Evolutionary conservation across 92 coral and sea anemone species (phyloP).

Genomic region (Montipora capitata): DNA sequence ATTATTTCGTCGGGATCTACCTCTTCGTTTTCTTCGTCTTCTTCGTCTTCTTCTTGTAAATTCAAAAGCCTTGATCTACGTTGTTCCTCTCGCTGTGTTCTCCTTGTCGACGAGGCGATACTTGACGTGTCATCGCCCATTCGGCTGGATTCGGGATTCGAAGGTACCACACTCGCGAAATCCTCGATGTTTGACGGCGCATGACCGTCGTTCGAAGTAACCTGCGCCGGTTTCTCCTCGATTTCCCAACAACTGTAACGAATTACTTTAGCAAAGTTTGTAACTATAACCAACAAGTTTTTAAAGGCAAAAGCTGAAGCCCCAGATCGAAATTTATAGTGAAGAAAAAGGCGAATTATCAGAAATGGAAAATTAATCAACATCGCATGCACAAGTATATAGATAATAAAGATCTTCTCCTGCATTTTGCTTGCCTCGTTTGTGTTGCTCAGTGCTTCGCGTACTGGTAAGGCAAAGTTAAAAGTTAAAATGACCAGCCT

Average conservation of each 20-base stretch:
- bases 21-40: background rate
- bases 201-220: background rate
- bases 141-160: conserved; percentile 31
- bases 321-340: conserved; percentile 36
- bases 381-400: conserved; percentile 36
- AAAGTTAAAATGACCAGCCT: conserved; percentile 36
- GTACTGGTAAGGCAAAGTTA: conserved; percentile 30
- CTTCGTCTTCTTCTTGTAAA: conserved; percentile 18
- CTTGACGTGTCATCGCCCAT: conserved; percentile 37
- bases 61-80: conserved; percentile 15
- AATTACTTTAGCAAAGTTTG: conserved; percentile 16
- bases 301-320: conserved; percentile 58
- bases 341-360: conserved; percentile 43
- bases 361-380: conserved; percentile 44
- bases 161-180: conserved; percentile 32
- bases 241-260: conserved; percentile 9
- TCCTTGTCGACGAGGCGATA: conserved; percentile 19
- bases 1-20: conserved; percentile 45
- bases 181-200: conserved; percentile 46
- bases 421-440: conserved; percentile 6
- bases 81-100: conserved; percentile 16
- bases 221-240: background rate
- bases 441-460: conserved; percentile 18
- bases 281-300: conserved; percentile 22
- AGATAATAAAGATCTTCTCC: conserved; percentile 6